Evolutionary conservation across 92 coral and sea anemone genomes (phyloP).

Genomic region (Paragorgia papillata): DNA sequence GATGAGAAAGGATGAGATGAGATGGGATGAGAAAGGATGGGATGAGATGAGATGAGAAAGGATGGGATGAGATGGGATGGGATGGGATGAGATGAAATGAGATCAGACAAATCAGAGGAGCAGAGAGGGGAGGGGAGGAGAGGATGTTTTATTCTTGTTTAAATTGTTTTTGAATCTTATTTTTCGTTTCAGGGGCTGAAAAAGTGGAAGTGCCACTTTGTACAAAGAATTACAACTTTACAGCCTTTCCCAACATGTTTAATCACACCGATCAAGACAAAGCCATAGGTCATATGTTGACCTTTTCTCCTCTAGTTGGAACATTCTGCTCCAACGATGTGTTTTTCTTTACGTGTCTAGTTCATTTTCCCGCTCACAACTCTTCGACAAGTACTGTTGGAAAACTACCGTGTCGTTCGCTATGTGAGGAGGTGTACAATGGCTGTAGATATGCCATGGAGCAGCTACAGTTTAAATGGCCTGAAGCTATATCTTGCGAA

Average conservation of each 20-base stretch:
- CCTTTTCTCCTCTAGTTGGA: constrained; percentile 1
- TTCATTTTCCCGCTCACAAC: not conserved
- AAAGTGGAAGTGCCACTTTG: not conserved
- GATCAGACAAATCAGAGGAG: no score
- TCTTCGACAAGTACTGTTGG: not conserved
- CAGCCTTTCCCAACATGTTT: constrained; percentile 10
- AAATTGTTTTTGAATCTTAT: not conserved
- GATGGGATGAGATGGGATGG: no score
- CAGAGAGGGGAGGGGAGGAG: no score
- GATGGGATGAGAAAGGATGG: no score
- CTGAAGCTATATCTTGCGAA: constrained; percentile 14
- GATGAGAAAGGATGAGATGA: no score
- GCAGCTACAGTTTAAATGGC: constrained; percentile 29
- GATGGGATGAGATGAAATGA: no score
- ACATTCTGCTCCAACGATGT: constrained; percentile 15
- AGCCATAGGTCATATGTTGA: constrained; percentile 15
- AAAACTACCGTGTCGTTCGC: not conserved
- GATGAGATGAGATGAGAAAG: no score
- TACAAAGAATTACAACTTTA: not conserved
- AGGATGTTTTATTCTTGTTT: no score
- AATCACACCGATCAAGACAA: constrained; percentile 16
- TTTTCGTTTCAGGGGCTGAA: not conserved
- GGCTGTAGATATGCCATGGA: constrained; percentile 10
- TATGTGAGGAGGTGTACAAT: not conserved
- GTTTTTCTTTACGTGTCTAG: not conserved